Percentiles rank a stretch among this genome's conserved stretches.
Conservation (phyloP, 2,113 vertebrate genomes). For the Chaetura pelagica region DNA sequence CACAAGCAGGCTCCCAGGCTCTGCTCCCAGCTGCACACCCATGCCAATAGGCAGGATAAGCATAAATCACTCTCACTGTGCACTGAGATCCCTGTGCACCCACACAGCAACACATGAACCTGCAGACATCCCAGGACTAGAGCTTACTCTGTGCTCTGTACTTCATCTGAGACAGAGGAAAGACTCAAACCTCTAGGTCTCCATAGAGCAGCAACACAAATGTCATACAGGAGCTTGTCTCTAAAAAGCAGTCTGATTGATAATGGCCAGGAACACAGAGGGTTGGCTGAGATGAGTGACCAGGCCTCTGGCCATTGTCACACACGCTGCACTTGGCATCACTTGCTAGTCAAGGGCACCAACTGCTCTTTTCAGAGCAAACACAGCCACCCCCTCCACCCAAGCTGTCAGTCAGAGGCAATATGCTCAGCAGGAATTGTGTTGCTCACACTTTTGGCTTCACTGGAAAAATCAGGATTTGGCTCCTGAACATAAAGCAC, state of each 20-base stretch:
- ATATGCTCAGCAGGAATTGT: background rate
- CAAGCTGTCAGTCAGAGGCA: background rate
- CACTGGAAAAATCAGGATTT: background rate
- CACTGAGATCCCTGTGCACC: background rate
- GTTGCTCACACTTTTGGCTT: background rate
- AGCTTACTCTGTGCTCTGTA: background rate
- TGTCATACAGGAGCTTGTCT: background rate
- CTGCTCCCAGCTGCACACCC: background rate
- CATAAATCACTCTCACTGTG: background rate
- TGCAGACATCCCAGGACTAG: background rate
- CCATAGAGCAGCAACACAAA: background rate
- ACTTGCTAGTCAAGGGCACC: background rate
- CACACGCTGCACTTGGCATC: background rate
- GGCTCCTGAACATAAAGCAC: background rate
- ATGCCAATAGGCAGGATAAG: background rate
- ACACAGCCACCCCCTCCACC: background rate
- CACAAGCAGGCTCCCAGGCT: background rate
- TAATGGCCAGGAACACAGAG: background rate
- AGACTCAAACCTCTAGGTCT: background rate
- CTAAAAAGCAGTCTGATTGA: background rate
- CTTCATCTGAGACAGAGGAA: background rate
- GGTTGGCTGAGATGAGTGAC: background rate
- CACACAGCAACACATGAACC: background rate
- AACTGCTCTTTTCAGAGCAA: slow-evolving; percentile 55
- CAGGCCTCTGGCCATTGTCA: slow-evolving; percentile 9